Evolutionary conservation across 2,797 vertebrate genomes (phyloP).

Genomic region (Synanceia verrucosa): DNA sequence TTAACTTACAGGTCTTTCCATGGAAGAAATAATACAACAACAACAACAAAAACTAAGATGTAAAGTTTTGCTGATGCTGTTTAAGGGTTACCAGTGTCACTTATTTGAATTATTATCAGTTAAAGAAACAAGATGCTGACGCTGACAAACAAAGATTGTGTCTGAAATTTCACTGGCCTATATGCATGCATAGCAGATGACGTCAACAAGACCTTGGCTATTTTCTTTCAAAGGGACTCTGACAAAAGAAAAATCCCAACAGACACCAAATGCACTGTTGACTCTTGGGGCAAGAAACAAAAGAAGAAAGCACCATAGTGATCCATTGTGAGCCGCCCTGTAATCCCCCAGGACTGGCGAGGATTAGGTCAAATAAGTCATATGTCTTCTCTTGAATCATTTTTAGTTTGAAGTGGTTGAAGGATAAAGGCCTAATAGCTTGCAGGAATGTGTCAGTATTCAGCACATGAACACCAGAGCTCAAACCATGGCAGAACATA

Average conservation of each 20-base stretch:
- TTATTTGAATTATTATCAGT: neutral
- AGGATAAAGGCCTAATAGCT: conserved; percentile 15
- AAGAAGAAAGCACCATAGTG: conserved; percentile 30
- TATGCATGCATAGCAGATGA: conserved; percentile 32
- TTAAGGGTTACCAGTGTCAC: neutral
- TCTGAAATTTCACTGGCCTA: neutral
- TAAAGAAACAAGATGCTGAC: neutral
- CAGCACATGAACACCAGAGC: conserved; percentile 10
- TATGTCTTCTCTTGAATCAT: conserved; percentile 35
- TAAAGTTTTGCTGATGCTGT: neutral
- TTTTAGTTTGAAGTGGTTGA: conserved; percentile 24
- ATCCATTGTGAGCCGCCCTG: conserved; percentile 30
- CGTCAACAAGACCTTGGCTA: conserved; percentile 37
- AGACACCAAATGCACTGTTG: conserved; percentile 35
- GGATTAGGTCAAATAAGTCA: conserved; percentile 60
- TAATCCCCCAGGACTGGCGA: conserved; percentile 46
- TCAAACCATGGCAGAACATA: neutral
- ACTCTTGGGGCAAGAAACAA: conserved; percentile 42
- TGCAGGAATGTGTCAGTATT: conserved; percentile 7
- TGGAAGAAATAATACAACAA: neutral
- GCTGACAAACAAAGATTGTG: neutral
- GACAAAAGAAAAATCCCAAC: conserved; percentile 24
- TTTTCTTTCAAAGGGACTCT: conserved; percentile 30
- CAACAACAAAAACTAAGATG: neutral
- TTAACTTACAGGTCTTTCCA: neutral